Conservation (phyloP, 2,888 invertebrate genomes). For the Drosophila neonasuta region DNA sequence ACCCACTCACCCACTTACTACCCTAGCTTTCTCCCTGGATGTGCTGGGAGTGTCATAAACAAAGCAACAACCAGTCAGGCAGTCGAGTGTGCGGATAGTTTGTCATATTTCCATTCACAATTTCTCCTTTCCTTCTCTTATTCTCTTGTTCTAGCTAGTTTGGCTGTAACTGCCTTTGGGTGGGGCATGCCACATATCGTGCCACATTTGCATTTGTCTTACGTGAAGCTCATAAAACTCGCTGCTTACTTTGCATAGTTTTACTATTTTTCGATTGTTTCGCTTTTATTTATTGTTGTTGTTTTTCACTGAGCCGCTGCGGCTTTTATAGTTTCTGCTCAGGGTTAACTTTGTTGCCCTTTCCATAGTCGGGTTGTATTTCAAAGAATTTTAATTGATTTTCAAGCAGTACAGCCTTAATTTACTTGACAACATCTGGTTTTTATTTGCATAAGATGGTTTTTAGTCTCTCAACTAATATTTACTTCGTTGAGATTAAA, state of each 20-base stretch:
- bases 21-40: background rate
- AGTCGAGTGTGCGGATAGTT: constrained; percentile 61
- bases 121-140: constrained; percentile 2
- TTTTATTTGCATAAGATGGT: background rate
- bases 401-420: background rate
- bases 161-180: constrained; percentile 16
- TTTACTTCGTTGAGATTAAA: background rate
- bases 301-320: background rate
- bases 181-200: constrained; percentile 55
- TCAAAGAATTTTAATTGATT: background rate
- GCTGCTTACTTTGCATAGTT: constrained; percentile 43
- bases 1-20: background rate
- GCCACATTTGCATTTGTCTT: constrained; percentile 77
- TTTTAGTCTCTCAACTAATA: background rate
- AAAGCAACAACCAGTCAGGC: constrained; percentile 38
- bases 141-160: constrained; percentile 5
- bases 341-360: background rate
- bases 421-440: background rate
- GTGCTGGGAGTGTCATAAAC: constrained; percentile 22
- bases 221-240: constrained; percentile 35
- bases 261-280: constrained; percentile 28
- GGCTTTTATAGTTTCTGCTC: background rate
- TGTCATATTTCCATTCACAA: constrained; percentile 57
- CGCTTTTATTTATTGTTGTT: background rate
- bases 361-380: background rate